phyloP scores from a whole-genome alignment of 1,140 invertebrate species.

The Lordiphosa mommai region DNA sequence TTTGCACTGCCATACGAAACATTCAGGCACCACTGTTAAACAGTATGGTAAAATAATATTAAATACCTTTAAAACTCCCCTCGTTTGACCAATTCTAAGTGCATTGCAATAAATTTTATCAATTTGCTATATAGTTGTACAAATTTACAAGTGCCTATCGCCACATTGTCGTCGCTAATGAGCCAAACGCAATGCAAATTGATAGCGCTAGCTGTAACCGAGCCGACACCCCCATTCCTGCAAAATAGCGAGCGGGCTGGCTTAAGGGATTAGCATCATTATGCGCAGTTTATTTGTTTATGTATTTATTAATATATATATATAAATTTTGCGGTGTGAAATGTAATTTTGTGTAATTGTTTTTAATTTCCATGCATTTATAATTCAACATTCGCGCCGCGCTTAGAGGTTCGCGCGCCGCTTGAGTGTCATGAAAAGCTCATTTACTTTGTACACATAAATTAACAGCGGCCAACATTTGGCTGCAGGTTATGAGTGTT shows the following conservation, averaged over 20 bases:
- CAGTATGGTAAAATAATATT: too few relatives aligned
- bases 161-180: slow-evolving; percentile 51
- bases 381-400: slow-evolving; percentile 52
- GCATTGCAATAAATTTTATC: slow-evolving; percentile 49
- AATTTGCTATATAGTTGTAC: slow-evolving; percentile 32
- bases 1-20: too few relatives aligned
- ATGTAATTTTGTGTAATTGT: slow-evolving; percentile 66
- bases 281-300: slow-evolving; percentile 64
- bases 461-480: slow-evolving; percentile 33
- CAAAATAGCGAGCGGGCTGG: slow-evolving; percentile 22
- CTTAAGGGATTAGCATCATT: slow-evolving; percentile 77
- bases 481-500: slow-evolving; percentile 43
- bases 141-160: slow-evolving; percentile 57
- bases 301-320: slow-evolving; percentile 3
- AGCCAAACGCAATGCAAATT: slow-evolving; percentile 72
- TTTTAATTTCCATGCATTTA: slow-evolving; percentile 75
- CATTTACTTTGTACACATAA: slow-evolving; percentile 55
- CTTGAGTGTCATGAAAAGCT: slow-evolving; percentile 58
- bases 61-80: slow-evolving; percentile 5
- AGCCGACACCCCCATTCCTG: too few relatives aligned
- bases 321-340: slow-evolving; percentile 14
- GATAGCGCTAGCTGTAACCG: slow-evolving; percentile 46
- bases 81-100: slow-evolving; percentile 8
- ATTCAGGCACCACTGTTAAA: too few relatives aligned
- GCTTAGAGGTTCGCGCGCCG: slow-evolving; percentile 15